A percentile compares a stretch with the other conserved stretches of the same genome.
Conservation (phyloP, 2,888 invertebrate genomes). For the Melipona beecheii region DNA sequence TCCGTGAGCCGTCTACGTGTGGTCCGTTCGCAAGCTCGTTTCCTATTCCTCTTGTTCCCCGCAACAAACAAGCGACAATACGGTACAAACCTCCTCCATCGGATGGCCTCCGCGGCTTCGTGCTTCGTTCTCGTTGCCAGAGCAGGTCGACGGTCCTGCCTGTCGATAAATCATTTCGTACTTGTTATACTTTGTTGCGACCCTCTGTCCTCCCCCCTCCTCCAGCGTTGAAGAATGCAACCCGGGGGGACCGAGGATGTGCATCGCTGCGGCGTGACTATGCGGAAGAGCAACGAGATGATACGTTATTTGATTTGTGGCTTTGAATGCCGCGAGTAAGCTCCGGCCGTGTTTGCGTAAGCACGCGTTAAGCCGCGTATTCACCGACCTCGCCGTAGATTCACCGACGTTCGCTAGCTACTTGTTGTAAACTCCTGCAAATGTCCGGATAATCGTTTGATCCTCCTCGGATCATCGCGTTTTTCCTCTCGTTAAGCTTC, state of each 20-base stretch:
- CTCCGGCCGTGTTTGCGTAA: not conserved
- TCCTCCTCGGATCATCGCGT: not conserved
- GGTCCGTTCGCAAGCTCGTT: constrained; percentile 22
- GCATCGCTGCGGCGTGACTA: constrained; percentile 38
- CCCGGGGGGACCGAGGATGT: constrained; percentile 44
- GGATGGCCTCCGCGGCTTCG: constrained; percentile 25
- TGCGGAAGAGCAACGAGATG: constrained; percentile 60
- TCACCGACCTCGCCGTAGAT: not conserved
- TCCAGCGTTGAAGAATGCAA: constrained; percentile 33
- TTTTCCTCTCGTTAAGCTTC: not conserved
- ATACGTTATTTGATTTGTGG: constrained; percentile 71
- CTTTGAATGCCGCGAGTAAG: constrained; percentile 17
- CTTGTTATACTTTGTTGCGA: constrained; percentile 64
- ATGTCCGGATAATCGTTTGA: not conserved
- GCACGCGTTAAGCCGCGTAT: not conserved
- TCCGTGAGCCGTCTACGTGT: constrained; percentile 44
- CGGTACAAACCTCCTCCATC: constrained; percentile 52
- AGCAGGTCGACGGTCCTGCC: constrained; percentile 22
- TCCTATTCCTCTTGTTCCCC: constrained; percentile 53
- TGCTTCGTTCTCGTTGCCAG: constrained; percentile 26
- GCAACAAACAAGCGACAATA: constrained; percentile 64
- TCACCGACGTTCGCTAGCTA: not conserved
- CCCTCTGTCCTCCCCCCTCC: constrained; percentile 13
- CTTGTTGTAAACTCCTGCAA: not conserved
- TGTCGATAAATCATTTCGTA: constrained; percentile 60